Base-by-base conservation (phyloP, 2,113 vertebrate species). In the Calonectris borealis region DNA sequence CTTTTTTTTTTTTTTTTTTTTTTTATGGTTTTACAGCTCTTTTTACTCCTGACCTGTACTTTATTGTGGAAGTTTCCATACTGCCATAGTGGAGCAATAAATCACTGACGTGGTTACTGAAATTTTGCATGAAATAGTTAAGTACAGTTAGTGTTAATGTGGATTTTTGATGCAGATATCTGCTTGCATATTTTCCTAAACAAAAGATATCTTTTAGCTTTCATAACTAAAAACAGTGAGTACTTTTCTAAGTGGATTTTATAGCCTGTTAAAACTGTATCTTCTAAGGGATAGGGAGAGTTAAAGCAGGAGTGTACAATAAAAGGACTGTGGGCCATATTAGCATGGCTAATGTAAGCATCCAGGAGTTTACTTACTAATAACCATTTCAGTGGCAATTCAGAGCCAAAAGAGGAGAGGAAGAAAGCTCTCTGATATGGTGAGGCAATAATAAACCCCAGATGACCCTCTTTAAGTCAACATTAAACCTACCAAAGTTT, bases 21-120 rank as follows among this genome's bases (percentile, higher is more conserved):
- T 86, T 96, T 95, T 91, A 96, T 98, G 86, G 66, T 86, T 98
- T 98, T 98, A 98, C 97, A 96, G 76, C 95, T 96, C 96, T 98
- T 97, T 93, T 98, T 46, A 87, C 69, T 97, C 78, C 87, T 96
- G 57, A 31, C 69, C 83, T 96, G 86, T 88, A 82, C 73, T 97
- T 96, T 86, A 84, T 93, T 94, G 91, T 81, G 42, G 89, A 94
- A 82, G 96, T 94, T 98, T 97, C 96, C 40, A 52, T 85, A 83
- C 68, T 87, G 27, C 95, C 38, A 72, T 77, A 88, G 24, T 42
- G 32, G 76, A 96, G 82, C 70, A 96, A 69, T 96, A 87, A 93
- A 79, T 88, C 1, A 13, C 68, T 93, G 87, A 77, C 80, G 89
- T 89, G 77, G 48, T 40, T 94, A 61, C 91, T 92, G 68, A 80